Base-by-base conservation (phyloP, 1,140 invertebrate genomes). In the Tribolium madens region DNA sequence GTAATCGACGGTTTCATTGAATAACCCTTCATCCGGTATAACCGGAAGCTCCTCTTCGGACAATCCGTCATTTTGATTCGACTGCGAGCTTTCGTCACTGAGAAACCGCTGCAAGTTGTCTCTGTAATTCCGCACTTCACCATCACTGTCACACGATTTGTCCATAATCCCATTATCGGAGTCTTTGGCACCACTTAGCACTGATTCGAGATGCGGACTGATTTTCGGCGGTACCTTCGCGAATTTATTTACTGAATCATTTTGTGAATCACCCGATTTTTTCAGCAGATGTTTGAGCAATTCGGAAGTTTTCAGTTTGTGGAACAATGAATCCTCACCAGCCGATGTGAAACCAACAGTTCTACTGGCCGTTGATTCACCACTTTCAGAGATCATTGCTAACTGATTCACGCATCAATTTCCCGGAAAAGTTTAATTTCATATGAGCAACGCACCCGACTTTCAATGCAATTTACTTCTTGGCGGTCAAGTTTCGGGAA, bases 111-210 rank as follows among this genome's bases (percentile, higher is more conserved):
- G 50, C 47, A 70, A 57, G 14, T 71, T 57, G 18, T 70, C 57
- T 64, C 71, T 71, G 60, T 53, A 73, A 21, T 36, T 76, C 36
- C 69, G 77, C 33, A 47, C 36, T 75, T 78, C 36, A 18, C 36
- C 21, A 9, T 64, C 72, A 53, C 60, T 52, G 15, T 26, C 21
- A 26, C 13, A 7, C 21, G 21, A 10, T 46, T 52, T 36, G 75
- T 77, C 75, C 78, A 79, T 79, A 70, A 33, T 79, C 70, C 78
- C 78, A 79, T 79, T 13, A 73, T 73, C 48, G 68, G 36, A 52
- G 46, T 31, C 17, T 42, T 48, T 73, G 14, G 17, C 47, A 57
- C 53, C 31, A 69, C 46, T 53, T 36, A 70, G 50, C 71, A 50
- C 52, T 57, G 64, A 48, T 31, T 53, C 72, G 13, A 33, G 17